phyloP scores from a whole-genome alignment of 1,140 invertebrate species.

The Drosophila melanogaster region Release_6_plus_ISO1_MT NT_037436.4:14648001-14648500 shows the following conservation, averaged over 20 bases:
- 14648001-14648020: slow-evolving; percentile 38
- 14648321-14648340: neutral
- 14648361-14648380: neutral
- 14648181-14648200: neutral
- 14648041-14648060: slow-evolving; percentile 11
- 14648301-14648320: no score
- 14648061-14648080: slow-evolving; percentile 29
- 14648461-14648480: slow-evolving; percentile 15
- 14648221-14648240: neutral
- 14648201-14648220: neutral
- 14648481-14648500: slow-evolving; percentile 15
- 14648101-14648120: slow-evolving; percentile 16
- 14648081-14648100: slow-evolving; percentile 31
- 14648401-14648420: slow-evolving; percentile 8
- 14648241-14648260: neutral
- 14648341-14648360: neutral
- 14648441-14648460: slow-evolving; percentile 27
- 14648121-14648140: slow-evolving; percentile 18
- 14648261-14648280: neutral
- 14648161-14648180: neutral
- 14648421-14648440: slow-evolving; percentile 34
- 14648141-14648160: slow-evolving; percentile 1
- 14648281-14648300: neutral
- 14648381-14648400: neutral
- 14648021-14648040: slow-evolving; percentile 39